phyloP scores from a whole-genome alignment of 1,140 invertebrate genomes.

The Lepidurus apus region DNA sequence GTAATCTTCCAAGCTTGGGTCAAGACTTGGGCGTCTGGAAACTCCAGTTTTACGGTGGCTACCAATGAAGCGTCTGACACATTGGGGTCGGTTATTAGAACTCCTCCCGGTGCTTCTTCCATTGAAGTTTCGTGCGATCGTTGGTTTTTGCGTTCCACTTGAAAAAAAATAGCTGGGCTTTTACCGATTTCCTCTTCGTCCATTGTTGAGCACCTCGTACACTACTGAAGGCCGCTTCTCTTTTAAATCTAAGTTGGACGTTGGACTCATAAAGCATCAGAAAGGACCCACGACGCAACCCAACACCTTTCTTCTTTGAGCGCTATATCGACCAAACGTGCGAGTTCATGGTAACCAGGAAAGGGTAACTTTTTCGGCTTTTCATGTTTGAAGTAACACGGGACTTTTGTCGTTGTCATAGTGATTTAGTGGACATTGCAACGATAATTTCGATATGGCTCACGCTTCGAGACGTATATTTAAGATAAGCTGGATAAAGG shows the following conservation, averaged over 20 bases:
- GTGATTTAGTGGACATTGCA: neutral
- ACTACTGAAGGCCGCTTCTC: neutral
- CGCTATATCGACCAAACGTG: neutral
- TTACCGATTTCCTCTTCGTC: neutral
- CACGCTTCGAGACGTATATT: neutral
- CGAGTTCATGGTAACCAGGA: neutral
- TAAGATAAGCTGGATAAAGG: neutral
- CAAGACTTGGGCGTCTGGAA: conserved; percentile 13
- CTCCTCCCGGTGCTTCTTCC: neutral
- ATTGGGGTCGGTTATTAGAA: neutral
- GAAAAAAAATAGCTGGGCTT: conserved; percentile 1
- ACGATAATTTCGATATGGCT: neutral
- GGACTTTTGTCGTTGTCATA: conserved; percentile 3
- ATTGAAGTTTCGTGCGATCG: neutral
- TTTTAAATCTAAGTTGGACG: neutral
- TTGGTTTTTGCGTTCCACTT: neutral
- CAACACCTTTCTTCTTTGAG: neutral
- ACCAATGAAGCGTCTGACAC: neutral
- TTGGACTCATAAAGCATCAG: neutral
- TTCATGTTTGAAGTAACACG: neutral
- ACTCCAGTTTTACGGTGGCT: neutral
- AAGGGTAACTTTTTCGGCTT: neutral
- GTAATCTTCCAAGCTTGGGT: conserved; percentile 14
- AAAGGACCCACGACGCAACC: neutral
- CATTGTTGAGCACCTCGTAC: neutral